Conservation (phyloP, 2,113 vertebrate species). For the Poeciliopsis retropinna region DNA sequence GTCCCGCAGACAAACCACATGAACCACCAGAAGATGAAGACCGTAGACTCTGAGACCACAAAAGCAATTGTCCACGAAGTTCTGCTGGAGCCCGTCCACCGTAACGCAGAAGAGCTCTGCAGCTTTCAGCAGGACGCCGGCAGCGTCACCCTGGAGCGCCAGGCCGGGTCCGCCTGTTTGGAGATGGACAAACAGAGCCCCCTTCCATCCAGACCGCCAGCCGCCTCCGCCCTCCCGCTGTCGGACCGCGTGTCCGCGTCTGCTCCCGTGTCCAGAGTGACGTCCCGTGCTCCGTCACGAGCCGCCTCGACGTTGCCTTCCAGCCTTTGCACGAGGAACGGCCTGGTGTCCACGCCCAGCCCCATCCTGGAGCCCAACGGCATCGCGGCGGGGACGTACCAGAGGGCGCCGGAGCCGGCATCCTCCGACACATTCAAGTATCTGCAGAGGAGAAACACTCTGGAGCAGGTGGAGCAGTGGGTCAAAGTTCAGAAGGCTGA, state of each 20-base stretch:
- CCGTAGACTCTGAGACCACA: constrained; percentile 1
- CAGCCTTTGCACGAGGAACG: constrained; percentile 82
- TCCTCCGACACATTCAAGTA: constrained; percentile 77
- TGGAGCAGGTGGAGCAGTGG: constrained; percentile 93
- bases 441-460: constrained; percentile 83
- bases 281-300: constrained; percentile 73
- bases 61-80: constrained; percentile 58
- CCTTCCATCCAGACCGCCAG: constrained; percentile 61
- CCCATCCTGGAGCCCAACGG: constrained; percentile 90
- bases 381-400: constrained; percentile 79
- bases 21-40: constrained; percentile 44
- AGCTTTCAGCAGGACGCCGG: constrained; percentile 78
- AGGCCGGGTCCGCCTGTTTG: constrained; percentile 37
- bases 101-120: constrained; percentile 72
- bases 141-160: constrained; percentile 63
- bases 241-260: constrained; percentile 61
- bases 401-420: constrained; percentile 77
- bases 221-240: constrained; percentile 13
- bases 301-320: constrained; percentile 71
- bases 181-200: constrained; percentile 79
- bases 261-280: constrained; percentile 73
- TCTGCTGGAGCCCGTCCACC: constrained; percentile 76
- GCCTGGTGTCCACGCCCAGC: constrained; percentile 75
- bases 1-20: constrained; percentile 87
- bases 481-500: constrained; percentile 91